Evolutionary conservation across 1,140 invertebrate genomes (phyloP).

Genomic region (Plutomurus gul): DNA sequence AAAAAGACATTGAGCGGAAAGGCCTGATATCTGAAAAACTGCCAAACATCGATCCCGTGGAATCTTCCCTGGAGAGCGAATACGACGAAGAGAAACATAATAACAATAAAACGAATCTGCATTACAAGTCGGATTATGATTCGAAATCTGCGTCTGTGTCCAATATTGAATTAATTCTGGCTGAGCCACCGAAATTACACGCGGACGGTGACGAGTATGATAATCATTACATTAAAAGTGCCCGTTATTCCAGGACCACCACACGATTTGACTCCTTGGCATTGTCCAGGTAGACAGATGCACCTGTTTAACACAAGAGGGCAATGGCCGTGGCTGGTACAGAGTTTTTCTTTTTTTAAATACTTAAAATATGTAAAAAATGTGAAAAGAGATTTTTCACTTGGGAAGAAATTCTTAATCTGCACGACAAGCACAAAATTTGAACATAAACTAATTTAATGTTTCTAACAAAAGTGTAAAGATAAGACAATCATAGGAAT

Average conservation of each 20-base stretch:
- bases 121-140: background rate
- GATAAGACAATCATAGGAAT: no score
- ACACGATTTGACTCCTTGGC: constrained; percentile 9
- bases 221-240: background rate
- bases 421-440: no score
- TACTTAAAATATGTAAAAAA: background rate
- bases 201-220: background rate
- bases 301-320: constrained; percentile 29
- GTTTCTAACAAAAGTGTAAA: no score
- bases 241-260: background rate
- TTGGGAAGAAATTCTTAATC: no score
- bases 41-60: background rate
- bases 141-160: background rate
- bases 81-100: background rate
- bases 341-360: background rate
- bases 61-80: background rate
- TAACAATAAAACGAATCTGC: no score
- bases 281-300: constrained; percentile 27
- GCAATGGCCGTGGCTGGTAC: constrained; percentile 45
- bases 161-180: background rate
- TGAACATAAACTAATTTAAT: no score
- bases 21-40: background rate
- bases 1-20: background rate
- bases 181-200: background rate
- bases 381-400: constrained; percentile 2